Evolutionary conservation across 2,888 invertebrate genomes (phyloP).

Genomic region (Eulithis testata): DNA sequence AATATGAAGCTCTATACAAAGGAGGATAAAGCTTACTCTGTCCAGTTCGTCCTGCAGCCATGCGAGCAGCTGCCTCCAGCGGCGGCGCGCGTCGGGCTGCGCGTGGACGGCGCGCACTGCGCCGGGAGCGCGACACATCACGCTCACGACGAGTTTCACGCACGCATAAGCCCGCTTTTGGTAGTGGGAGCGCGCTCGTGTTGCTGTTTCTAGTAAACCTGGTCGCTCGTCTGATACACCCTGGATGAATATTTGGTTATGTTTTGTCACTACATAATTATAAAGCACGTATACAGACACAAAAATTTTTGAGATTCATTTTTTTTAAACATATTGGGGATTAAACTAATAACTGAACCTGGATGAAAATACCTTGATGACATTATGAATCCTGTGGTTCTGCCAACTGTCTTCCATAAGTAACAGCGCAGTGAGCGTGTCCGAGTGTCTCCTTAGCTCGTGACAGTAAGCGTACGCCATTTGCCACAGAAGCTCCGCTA

Average conservation of each 20-base stretch:
- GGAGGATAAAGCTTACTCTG: constrained; percentile 72
- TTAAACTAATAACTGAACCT: no score
- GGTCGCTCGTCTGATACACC: constrained; percentile 88
- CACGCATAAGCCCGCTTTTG: constrained; percentile 99
- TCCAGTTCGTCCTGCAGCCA: constrained; percentile 98
- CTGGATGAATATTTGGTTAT: constrained; percentile 44
- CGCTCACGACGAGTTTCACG: constrained; percentile 96
- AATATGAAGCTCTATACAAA: no score
- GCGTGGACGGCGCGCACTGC: constrained; percentile 92
- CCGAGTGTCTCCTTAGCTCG: constrained; percentile 96
- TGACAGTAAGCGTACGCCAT: constrained; percentile 96
- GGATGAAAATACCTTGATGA: constrained; percentile 87
- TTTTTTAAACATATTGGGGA: no score
- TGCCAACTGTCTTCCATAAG: constrained; percentile 98
- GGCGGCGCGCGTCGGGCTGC: constrained; percentile 91
- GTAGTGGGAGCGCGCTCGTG: constrained; percentile 96
- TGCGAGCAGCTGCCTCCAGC: constrained; percentile 95
- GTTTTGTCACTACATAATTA: no score
- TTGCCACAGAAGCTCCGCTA: constrained; percentile 96
- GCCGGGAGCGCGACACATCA: constrained; percentile 93
- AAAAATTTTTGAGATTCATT: no score
- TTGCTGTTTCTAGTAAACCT: constrained; percentile 96
- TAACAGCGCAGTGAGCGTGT: constrained; percentile 93
- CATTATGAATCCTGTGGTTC: constrained; percentile 96
- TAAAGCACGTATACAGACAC: no score